Percentiles rank a stretch among this genome's conserved stretches.
Conservation (phyloP, 2,888 invertebrate species). For the Ophion obscuratus region DNA sequence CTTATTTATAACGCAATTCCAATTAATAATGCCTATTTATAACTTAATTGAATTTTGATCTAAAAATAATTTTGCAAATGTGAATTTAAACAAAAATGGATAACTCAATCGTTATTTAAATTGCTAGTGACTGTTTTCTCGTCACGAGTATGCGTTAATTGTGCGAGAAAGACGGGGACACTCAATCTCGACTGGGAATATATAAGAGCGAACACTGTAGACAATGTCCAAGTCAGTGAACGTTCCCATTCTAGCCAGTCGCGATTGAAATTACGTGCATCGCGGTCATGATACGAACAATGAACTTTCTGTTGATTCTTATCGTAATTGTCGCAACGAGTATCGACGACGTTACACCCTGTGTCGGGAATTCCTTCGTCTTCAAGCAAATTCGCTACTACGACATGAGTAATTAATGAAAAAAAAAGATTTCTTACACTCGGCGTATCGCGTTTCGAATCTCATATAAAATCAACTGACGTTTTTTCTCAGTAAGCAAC, state of each 20-base stretch:
- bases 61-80: no score
- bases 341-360: slow-evolving; percentile 19
- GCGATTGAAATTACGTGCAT: neutral
- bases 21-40: no score
- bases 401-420: slow-evolving; percentile 38
- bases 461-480: slow-evolving; percentile 6
- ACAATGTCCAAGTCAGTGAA: slow-evolving; percentile 17
- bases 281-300: slow-evolving; percentile 22
- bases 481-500: slow-evolving; percentile 40
- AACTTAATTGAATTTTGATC: no score
- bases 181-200: neutral
- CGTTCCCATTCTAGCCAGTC: slow-evolving; percentile 4
- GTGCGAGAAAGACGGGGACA: neutral
- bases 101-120: no score
- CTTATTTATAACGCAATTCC: no score
- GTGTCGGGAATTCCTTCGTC: slow-evolving; percentile 24
- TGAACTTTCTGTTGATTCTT: slow-evolving; percentile 46
- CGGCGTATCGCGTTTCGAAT: neutral
- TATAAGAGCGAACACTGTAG: slow-evolving; percentile 39
- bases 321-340: slow-evolving; percentile 28
- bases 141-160: neutral
- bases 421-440: neutral
- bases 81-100: no score
- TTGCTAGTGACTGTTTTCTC: no score
- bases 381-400: slow-evolving; percentile 46